Evolutionary conservation across 1,140 invertebrate species (phyloP).

Genomic region (Drosophila sturtevanti): DNA sequence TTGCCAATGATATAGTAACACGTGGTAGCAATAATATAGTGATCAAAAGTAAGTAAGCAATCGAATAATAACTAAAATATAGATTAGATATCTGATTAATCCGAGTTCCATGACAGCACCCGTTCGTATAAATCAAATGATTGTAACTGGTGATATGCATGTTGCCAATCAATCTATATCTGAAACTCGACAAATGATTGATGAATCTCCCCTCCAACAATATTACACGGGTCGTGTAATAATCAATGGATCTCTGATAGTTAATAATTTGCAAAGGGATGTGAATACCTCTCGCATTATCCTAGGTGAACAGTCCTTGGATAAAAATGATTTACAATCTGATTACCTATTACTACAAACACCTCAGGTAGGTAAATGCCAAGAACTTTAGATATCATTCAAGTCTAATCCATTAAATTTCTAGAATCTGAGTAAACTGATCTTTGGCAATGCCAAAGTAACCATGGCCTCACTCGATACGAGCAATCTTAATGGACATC

Average conservation of each 20-base stretch:
- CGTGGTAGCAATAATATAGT: conserved; percentile 42
- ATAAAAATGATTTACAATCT: conserved; percentile 19
- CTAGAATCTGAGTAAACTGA: conserved; percentile 40
- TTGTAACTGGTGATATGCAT: conserved; percentile 52
- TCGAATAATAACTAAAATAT: too few relatives aligned
- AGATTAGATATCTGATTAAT: too few relatives aligned
- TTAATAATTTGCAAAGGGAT: conserved; percentile 54
- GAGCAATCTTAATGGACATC: conserved; percentile 49
- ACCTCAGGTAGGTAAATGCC: conserved; percentile 43
- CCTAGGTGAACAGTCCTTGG: conserved; percentile 45
- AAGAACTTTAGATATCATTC: too few relatives aligned
- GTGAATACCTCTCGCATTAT: conserved; percentile 16
- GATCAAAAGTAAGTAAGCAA: conserved; percentile 58
- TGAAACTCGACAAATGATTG: conserved; percentile 4
- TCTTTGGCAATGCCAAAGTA: conserved; percentile 58
- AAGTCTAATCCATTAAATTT: not conserved
- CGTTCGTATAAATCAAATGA: conserved; percentile 65
- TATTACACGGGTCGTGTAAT: conserved; percentile 65
- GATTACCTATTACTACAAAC: conserved; percentile 43
- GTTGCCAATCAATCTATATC: conserved; percentile 34
- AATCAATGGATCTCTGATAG: conserved; percentile 57
- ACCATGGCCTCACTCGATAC: conserved; percentile 35
- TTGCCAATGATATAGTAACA: conserved; percentile 64
- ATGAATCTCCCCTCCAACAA: conserved; percentile 50
- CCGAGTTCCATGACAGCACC: conserved; percentile 44